phyloP scores from a whole-genome alignment of 1,140 invertebrate species.

The Pseudomyrmex gracilis region DNA sequence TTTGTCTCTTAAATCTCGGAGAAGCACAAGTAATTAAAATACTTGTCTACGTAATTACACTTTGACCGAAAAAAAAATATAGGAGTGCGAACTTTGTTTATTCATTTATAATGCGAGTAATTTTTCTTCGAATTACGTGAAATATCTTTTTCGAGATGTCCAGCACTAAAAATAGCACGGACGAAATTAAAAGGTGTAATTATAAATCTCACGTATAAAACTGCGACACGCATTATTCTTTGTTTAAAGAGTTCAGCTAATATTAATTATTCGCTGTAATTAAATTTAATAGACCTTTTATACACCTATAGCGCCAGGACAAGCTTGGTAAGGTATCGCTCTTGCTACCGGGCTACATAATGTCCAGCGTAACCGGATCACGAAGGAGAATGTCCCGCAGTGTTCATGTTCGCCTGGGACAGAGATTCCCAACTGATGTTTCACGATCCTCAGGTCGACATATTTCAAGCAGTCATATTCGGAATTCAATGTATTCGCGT shows the following conservation, averaged over 20 bases:
- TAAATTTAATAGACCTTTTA: constrained; percentile 55
- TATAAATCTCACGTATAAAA: background rate
- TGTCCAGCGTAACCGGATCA: constrained; percentile 75
- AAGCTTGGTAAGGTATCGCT: constrained; percentile 39
- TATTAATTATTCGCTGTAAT: constrained; percentile 47
- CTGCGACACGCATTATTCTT: background rate
- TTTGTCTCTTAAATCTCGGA: constrained; percentile 22
- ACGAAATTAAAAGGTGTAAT: background rate
- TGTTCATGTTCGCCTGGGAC: constrained; percentile 33
- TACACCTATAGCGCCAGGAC: constrained; percentile 14
- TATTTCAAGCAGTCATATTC: background rate
- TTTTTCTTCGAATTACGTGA: too few species aligned
- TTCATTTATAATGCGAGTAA: background rate
- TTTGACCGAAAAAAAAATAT: background rate
- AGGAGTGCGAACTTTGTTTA: background rate
- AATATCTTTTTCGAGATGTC: too few species aligned
- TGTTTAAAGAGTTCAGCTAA: constrained; percentile 5
- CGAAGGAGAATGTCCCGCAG: constrained; percentile 58
- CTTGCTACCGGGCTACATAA: constrained; percentile 59
- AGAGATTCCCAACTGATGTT: constrained; percentile 57
- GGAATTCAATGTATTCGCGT: background rate
- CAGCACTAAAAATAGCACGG: too few species aligned
- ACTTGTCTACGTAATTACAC: constrained; percentile 10
- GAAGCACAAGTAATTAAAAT: background rate
- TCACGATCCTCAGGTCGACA: background rate